phyloP scores from a whole-genome alignment of 2,797 vertebrate species.

The Myotis daubentonii region DNA sequence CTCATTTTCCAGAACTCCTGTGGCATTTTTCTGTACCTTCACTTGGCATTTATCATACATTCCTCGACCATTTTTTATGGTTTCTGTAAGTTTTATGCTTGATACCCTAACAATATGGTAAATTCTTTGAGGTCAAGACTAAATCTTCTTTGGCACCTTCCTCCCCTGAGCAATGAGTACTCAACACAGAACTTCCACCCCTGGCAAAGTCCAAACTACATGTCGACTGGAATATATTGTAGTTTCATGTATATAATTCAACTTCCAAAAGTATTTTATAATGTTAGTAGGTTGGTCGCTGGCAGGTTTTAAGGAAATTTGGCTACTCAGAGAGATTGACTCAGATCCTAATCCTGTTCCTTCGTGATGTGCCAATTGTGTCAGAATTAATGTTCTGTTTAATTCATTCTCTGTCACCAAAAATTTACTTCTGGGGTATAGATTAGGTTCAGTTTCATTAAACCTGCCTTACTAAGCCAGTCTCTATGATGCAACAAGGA shows the following conservation, averaged over 20 bases:
- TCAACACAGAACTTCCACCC: background rate
- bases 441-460: slow-evolving; percentile 62
- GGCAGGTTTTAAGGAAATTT: slow-evolving; percentile 72
- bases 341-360: slow-evolving; percentile 42
- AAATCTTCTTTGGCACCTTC: background rate
- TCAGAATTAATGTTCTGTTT: slow-evolving; percentile 74
- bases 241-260: slow-evolving; percentile 59
- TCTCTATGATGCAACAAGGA: background rate
- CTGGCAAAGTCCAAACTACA: background rate
- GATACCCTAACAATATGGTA: background rate
- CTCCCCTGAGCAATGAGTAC: background rate
- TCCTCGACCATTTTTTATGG: background rate
- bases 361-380: slow-evolving; percentile 68
- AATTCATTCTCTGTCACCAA: slow-evolving; percentile 74
- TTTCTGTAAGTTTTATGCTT: background rate
- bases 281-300: slow-evolving; percentile 45
- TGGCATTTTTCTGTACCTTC: background rate
- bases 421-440: slow-evolving; percentile 58
- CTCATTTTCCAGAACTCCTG: background rate
- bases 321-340: slow-evolving; percentile 53
- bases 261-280: slow-evolving; percentile 65
- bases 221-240: background rate
- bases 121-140: background rate
- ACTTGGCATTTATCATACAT: background rate
- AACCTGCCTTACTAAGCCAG: slow-evolving; percentile 51